Conservation (phyloP, 2,888 invertebrate genomes). For the Globia sparganii region DNA sequence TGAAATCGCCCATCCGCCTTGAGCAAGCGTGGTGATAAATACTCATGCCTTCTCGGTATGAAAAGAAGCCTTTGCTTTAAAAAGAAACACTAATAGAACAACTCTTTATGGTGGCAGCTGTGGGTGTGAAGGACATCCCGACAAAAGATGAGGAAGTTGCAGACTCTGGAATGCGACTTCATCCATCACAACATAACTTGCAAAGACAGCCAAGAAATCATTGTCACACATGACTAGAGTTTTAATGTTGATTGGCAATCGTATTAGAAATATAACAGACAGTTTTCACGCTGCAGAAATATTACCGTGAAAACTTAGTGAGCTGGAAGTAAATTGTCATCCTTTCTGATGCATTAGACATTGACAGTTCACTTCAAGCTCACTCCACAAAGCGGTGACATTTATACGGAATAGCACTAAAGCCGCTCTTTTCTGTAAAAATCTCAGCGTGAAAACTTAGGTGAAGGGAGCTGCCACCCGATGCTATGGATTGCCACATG, state of each 20-base stretch:
- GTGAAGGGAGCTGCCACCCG: too few relatives aligned
- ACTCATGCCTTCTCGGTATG: background rate
- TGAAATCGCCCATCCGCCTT: background rate
- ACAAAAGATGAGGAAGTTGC: slow-evolving; percentile 5
- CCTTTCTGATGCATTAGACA: too few relatives aligned
- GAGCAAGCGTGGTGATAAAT: background rate
- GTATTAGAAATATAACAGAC: background rate
- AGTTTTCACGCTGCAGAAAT: background rate
- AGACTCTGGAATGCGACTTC: slow-evolving; percentile 23
- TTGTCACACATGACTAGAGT: slow-evolving; percentile 8
- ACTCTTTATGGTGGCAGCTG: background rate
- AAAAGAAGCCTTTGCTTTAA: too few relatives aligned
- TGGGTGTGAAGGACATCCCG: background rate
- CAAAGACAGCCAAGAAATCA: slow-evolving; percentile 19
- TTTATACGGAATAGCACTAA: background rate
- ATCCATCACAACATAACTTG: slow-evolving; percentile 17
- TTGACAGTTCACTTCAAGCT: background rate
- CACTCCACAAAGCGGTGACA: background rate
- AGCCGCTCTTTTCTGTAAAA: too few relatives aligned
- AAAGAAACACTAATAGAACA: too few relatives aligned
- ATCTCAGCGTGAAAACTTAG: too few relatives aligned
- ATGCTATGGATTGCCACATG: too few relatives aligned
- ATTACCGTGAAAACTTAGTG: background rate
- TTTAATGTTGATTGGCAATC: background rate
- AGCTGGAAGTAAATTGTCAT: too few relatives aligned